Evolutionary conservation across 2,888 invertebrate genomes (phyloP).

Genomic region (Rotaria socialis): DNA sequence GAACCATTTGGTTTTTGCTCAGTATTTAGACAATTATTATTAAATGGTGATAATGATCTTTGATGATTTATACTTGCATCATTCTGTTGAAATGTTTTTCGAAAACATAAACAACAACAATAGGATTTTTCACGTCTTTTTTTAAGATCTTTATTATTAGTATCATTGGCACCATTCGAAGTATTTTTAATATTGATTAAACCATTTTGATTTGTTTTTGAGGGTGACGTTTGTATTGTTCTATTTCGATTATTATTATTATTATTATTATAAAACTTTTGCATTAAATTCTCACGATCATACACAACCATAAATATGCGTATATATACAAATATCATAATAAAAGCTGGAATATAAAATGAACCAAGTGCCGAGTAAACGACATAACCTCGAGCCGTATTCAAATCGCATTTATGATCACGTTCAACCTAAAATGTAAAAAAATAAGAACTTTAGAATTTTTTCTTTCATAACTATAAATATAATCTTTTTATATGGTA

Average conservation of each 20-base stretch:
- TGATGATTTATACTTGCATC: neutral
- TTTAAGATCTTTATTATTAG: neutral
- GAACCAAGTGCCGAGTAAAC: conserved; percentile 54
- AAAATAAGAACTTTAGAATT: neutral
- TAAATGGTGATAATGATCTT: neutral
- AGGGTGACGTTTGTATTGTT: too few relatives aligned
- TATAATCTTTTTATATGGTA: neutral
- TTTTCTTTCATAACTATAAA: too few relatives aligned
- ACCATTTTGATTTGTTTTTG: neutral
- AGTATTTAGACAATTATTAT: neutral
- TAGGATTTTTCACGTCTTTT: neutral
- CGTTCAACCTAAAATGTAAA: neutral
- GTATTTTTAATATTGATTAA: neutral
- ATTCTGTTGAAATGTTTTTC: too few relatives aligned
- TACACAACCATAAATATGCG: conserved; percentile 52
- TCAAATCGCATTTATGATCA: conserved; percentile 50
- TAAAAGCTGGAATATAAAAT: conserved; percentile 53
- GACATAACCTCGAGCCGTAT: conserved; percentile 51
- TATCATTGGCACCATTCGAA: neutral
- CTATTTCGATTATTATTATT: neutral
- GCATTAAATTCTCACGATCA: conserved; percentile 41
- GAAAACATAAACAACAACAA: neutral
- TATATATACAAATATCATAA: conserved; percentile 55
- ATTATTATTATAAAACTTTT: neutral
- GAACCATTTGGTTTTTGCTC: neutral